Evolutionary conservation across 53 echinoderm and acorn worm genomes (phyloP).

Genomic region (Hippasteria phrygiana): DNA sequence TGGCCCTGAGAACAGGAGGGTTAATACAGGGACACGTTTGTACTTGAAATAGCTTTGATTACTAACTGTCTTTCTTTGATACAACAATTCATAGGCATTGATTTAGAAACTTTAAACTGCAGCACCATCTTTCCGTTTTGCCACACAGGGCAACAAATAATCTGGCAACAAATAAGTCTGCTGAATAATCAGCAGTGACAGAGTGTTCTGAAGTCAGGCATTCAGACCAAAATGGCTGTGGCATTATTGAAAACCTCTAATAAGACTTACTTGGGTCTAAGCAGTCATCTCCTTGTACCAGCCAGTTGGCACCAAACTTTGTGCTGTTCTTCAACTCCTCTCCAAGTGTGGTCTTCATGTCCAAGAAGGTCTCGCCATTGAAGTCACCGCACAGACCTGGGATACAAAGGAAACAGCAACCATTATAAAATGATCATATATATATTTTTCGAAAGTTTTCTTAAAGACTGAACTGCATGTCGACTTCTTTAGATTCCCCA

Average conservation of each 20-base stretch:
- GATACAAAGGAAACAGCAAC: not conserved
- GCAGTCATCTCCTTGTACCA: slow-evolving; percentile 73
- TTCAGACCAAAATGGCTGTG: not conserved
- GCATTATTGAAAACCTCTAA: too few relatives aligned
- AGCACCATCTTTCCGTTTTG: not conserved
- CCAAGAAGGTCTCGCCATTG: slow-evolving; percentile 60
- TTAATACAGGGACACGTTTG: too few relatives aligned
- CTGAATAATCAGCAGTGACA: not conserved
- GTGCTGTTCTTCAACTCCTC: slow-evolving; percentile 55
- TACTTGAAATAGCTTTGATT: too few relatives aligned
- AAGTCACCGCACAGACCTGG: slow-evolving; percentile 74
- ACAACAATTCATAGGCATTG: too few relatives aligned
- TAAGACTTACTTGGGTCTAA: slow-evolving; percentile 37
- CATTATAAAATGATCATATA: not conserved
- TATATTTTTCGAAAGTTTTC: not conserved
- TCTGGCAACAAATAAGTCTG: not conserved
- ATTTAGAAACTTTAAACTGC: not conserved
- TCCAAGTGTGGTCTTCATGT: slow-evolving; percentile 35
- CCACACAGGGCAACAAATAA: not conserved
- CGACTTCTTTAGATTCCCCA: too few relatives aligned
- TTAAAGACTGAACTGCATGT: too few relatives aligned
- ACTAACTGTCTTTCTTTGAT: too few relatives aligned
- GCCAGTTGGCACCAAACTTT: slow-evolving; percentile 75
- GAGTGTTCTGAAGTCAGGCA: not conserved
- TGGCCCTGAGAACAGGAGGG: too few relatives aligned